Evolutionary conservation across 2,797 vertebrate species (phyloP).

Genomic region (Acipenser transmontanus): DNA sequence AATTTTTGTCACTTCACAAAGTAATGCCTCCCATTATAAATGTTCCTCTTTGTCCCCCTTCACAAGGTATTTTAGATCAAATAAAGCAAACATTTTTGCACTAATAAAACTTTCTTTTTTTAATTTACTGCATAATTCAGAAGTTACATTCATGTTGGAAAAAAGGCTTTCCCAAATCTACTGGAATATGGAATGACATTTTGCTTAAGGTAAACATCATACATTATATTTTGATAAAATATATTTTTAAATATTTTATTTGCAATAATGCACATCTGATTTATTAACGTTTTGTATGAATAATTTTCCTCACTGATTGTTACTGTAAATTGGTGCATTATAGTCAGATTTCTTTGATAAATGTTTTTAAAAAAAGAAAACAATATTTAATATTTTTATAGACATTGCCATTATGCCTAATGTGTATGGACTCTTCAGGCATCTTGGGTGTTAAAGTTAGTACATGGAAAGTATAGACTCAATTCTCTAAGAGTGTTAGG

Average conservation of each 20-base stretch:
- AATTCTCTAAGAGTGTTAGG: no score
- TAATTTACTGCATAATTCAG: slow-evolving; percentile 57
- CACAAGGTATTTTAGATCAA: background rate
- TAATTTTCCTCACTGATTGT: no score
- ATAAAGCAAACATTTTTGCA: slow-evolving; percentile 32
- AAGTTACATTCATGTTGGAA: slow-evolving; percentile 58
- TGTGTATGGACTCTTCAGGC: no score
- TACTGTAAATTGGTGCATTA: no score
- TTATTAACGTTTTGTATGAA: no score
- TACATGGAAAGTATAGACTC: no score
- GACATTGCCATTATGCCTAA: no score
- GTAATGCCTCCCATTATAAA: background rate
- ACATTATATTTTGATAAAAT: background rate
- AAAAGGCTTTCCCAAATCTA: slow-evolving; percentile 18
- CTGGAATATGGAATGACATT: slow-evolving; percentile 4
- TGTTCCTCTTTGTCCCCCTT: background rate
- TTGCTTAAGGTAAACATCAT: slow-evolving; percentile 4
- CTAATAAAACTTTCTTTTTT: slow-evolving; percentile 50
- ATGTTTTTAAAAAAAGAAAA: no score
- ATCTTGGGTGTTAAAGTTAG: no score
- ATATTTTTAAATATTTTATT: slow-evolving; percentile 2
- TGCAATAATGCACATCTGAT: no score
- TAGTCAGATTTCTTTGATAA: no score
- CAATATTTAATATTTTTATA: no score
- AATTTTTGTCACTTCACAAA: background rate